Conservation (phyloP, 92 coral and sea anemone species). For the Palythoa grandis region DNA sequence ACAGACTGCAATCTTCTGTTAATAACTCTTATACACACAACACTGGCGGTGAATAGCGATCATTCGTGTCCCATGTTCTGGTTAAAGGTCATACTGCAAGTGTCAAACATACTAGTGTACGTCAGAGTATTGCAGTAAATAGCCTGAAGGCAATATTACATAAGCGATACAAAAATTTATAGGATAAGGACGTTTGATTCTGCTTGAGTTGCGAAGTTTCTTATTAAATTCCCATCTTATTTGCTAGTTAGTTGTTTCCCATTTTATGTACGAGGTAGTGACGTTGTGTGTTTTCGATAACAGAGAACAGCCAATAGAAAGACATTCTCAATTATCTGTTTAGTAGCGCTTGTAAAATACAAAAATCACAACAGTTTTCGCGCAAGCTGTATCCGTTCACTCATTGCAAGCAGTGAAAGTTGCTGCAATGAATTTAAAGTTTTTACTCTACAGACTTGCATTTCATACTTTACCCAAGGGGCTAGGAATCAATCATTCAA, state of each 20-base stretch:
- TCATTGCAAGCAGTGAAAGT: neutral
- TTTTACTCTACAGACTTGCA: neutral
- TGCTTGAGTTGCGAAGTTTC: neutral
- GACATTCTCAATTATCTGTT: neutral
- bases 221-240: neutral
- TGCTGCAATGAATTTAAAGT: neutral
- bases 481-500: neutral
- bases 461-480: neutral
- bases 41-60: neutral
- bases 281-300: neutral
- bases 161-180: neutral
- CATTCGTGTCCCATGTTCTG: neutral
- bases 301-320: neutral
- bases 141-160: neutral
- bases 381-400: neutral
- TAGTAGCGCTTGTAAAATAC: neutral
- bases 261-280: neutral
- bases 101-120: constrained; percentile 12
- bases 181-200: neutral
- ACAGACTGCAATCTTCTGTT: neutral
- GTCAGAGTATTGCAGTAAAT: constrained; percentile 9
- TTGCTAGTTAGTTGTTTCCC: neutral
- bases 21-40: constrained; percentile 20
- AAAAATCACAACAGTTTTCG: neutral
- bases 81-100: constrained; percentile 12